Conservation (phyloP, 2,113 vertebrate genomes). For the Boleophthalmus pectinirostris region DNA sequence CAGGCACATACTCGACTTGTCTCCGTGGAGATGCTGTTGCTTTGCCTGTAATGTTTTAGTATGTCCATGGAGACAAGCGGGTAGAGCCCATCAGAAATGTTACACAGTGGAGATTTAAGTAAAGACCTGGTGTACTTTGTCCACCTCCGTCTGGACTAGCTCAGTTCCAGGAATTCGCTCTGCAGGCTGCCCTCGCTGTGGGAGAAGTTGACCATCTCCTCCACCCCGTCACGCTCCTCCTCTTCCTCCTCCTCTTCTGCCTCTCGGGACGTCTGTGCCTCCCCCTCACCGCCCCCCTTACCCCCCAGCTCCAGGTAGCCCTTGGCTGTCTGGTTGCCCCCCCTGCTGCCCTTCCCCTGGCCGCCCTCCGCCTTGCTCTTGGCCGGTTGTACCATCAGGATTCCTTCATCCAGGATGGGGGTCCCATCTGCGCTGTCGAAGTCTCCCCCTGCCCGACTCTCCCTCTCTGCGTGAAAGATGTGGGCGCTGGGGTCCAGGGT, state of each 20-base stretch:
- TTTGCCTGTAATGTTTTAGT: neutral
- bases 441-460: neutral
- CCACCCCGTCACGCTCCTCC: conserved; percentile 45
- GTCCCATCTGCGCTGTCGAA: conserved; percentile 27
- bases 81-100: neutral
- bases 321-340: conserved; percentile 36
- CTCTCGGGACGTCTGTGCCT: conserved; percentile 36
- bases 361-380: conserved; percentile 35
- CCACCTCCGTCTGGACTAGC: neutral
- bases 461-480: conserved; percentile 18
- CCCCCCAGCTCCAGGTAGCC: conserved; percentile 64
- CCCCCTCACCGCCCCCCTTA: conserved; percentile 40
- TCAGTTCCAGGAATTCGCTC: conserved; percentile 60
- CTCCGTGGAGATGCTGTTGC: neutral
- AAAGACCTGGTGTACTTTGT: neutral
- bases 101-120: neutral
- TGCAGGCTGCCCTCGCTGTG: conserved; percentile 60
- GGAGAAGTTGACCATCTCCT: conserved; percentile 62
- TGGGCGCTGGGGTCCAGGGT: conserved; percentile 45
- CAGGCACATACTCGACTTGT: neutral
- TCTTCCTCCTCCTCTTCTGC: conserved; percentile 55
- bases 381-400: conserved; percentile 51
- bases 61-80: neutral
- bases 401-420: conserved; percentile 39
- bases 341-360: conserved; percentile 6